Evolutionary conservation across 2,797 vertebrate species (phyloP), one percentile per base, ranked within the genome.

Genomic region (Tangara arthus): DNA sequence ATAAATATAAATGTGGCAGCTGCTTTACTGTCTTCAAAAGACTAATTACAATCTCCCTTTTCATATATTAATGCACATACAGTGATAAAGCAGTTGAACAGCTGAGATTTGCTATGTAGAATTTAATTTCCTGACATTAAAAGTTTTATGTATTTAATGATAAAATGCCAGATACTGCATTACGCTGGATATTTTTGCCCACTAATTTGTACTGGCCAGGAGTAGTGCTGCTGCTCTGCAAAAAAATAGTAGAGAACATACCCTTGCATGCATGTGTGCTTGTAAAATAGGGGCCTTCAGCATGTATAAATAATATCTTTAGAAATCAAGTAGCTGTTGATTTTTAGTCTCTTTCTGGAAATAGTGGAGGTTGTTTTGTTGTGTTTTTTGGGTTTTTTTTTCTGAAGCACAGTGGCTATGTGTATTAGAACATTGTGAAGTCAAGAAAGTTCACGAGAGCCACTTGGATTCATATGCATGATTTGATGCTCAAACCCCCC

Each of bases 41-140:
- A 70, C 39, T 89, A 75, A 81, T 73, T 89, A 5, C 44, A 46
- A 2, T 82, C 37, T 89, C 44, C 8, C 15, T 88, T 84, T 64
- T 39, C 20, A 26, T 84, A 27, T 11, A 50, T 78, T 81, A 81
- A 86, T 90, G 28, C 16, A 83, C 52, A 87, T 77, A 68, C 34
- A 72, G 41, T 61, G 50, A 18, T 91, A 61, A 94, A 83, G n/a
- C n/a, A n/a, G 35, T 83, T 69, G 30, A 86, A 69, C 28, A 76
- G 41, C 18, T 86, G 47, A 94, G 35, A 32, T 86, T 81, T 6
- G 2, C 66, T 79, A 41, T 78, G 39, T 44, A 53, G 59, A 37
- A 47, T 88, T 87, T 8, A 79, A 88, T 88, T 90, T 96, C 72
- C 50, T 88, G 46, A n/a, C 22, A 27, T 37, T 76, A 61, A 71